A percentile compares a stretch with the other conserved stretches of the same genome.
These are phyloP conservation scores for Felis chaus DNA, from an alignment of 2,113 vertebrate genomes.

Conservation along the genomic window DNA sequence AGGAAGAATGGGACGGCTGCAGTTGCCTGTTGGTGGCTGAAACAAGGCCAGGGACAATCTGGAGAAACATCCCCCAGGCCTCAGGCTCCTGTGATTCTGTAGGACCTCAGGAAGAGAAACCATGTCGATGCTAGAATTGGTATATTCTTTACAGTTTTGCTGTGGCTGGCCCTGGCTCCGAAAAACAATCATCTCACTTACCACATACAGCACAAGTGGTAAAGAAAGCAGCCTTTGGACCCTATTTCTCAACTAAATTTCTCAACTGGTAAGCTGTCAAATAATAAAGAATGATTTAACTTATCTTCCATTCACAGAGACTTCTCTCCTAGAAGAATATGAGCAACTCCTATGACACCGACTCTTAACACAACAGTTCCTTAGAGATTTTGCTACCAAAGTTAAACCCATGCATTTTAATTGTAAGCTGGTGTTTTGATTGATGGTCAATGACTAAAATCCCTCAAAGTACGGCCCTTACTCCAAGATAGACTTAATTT, in stretches of 20 bases:
- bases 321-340: conserved; percentile 5
- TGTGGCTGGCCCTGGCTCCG: neutral
- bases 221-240: neutral
- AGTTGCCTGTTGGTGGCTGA: neutral
- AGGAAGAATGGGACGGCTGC: neutral
- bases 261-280: neutral
- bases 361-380: conserved; percentile 32
- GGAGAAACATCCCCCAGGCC: neutral
- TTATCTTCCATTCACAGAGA: neutral
- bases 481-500: conserved; percentile 53
- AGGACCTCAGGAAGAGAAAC: neutral
- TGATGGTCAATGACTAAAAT: conserved; percentile 2
- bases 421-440: conserved; percentile 50
- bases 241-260: neutral
- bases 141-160: neutral
- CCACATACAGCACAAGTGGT: neutral
- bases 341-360: neutral
- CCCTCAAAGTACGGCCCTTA: neutral
- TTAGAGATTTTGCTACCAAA: conserved; percentile 34
- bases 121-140: accelerated
- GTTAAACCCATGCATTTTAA: conserved; percentile 33
- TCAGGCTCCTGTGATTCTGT: neutral
- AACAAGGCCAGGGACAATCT: neutral
- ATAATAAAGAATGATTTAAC: neutral
- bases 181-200: neutral